phyloP scores from a whole-genome alignment of 1,140 invertebrate genomes.

The Panagrolaimus sp. region DNA sequence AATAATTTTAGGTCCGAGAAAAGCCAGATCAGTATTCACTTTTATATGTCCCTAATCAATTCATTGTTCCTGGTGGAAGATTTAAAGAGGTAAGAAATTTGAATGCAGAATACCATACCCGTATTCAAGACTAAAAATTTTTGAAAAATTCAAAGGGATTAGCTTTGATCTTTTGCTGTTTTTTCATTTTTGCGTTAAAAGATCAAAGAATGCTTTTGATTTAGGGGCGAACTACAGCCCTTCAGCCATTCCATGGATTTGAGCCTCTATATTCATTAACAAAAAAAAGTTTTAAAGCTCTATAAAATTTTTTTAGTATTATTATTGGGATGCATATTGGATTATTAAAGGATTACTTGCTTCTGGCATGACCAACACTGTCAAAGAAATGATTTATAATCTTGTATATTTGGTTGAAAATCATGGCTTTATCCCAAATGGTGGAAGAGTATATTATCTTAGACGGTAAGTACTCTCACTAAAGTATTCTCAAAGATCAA shows the following conservation, averaged over 20 bases:
- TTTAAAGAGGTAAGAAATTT: conserved; percentile 71
- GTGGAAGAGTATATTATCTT: conserved; percentile 77
- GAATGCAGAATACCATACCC: conserved; percentile 69
- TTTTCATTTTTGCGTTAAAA: too few species aligned
- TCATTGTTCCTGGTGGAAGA: conserved; percentile 58
- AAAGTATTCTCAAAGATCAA: too few species aligned
- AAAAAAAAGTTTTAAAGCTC: too few species aligned
- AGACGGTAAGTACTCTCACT: conserved; percentile 63
- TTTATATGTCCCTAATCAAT: conserved; percentile 36
- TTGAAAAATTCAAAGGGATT: too few species aligned
- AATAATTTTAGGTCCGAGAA: conserved; percentile 17
- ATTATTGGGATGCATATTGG: conserved; percentile 93
- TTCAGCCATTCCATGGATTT: too few species aligned
- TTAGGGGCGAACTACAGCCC: too few species aligned
- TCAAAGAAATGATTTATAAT: conserved; percentile 69
- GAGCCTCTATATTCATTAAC: too few species aligned
- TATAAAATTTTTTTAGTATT: conserved; percentile 65
- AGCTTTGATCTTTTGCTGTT: too few species aligned
- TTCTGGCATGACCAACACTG: conserved; percentile 72
- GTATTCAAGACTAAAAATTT: too few species aligned
- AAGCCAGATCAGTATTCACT: conserved; percentile 31
- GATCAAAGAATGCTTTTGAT: too few species aligned
- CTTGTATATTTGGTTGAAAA: conserved; percentile 31
- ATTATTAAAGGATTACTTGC: conserved; percentile 73
- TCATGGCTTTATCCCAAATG: conserved; percentile 77